phyloP scores from a whole-genome alignment of 2,113 vertebrate species.

The Bubo blakistoni region DNA sequence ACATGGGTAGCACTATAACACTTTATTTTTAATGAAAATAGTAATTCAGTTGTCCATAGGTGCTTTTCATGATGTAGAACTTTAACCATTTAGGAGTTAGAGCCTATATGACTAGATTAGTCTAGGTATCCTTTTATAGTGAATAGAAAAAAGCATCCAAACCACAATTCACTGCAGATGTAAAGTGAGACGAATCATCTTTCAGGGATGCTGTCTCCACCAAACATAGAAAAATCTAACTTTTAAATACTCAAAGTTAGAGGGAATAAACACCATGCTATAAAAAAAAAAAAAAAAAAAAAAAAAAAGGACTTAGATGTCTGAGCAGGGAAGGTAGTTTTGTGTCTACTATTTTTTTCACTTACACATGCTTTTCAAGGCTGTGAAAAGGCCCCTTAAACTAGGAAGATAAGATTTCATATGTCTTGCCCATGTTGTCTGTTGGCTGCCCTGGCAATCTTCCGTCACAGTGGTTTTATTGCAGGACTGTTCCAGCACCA shows the following conservation, averaged over 20 bases:
- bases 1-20: neutral
- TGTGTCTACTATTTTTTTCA: neutral
- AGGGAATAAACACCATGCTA: neutral
- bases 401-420: neutral
- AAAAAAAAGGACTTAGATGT: neutral
- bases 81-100: neutral
- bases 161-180: neutral
- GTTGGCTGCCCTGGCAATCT: neutral
- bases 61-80: neutral
- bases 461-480: neutral
- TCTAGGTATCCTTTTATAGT: neutral
- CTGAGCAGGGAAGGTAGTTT: neutral
- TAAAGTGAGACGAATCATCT: neutral
- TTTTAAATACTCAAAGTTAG: neutral
- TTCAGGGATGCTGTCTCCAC: neutral
- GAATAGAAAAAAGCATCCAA: neutral
- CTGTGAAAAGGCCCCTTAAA: neutral
- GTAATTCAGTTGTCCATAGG: neutral
- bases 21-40: neutral
- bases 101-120: neutral
- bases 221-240: neutral
- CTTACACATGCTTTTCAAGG: fast-evolving
- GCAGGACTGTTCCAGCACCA: neutral
- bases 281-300: neutral
- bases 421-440: neutral